phyloP scores from a whole-genome alignment of 2,797 vertebrate species.

The Neoniphon sammara region DNA sequence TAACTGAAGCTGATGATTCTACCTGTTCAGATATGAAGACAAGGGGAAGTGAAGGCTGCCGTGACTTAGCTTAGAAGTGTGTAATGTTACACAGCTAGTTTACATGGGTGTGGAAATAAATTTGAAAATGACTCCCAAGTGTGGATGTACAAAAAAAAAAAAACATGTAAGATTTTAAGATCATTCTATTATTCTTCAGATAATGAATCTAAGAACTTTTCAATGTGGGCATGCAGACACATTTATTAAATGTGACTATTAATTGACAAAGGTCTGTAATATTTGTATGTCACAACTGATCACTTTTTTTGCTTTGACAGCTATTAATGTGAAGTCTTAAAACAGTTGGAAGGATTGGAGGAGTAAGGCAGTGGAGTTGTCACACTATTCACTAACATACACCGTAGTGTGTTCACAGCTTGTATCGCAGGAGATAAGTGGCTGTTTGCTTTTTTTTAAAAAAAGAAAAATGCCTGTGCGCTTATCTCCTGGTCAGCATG shows the following conservation, averaged over 20 bases:
- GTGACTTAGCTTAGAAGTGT: conserved; percentile 66
- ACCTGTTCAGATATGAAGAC: conserved; percentile 67
- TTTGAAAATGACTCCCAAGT: conserved; percentile 65
- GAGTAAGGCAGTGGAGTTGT: conserved; percentile 56
- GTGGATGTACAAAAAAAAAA: conserved; percentile 69
- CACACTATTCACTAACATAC: conserved; percentile 53
- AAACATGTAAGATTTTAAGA: conserved; percentile 57
- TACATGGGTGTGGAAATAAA: conserved; percentile 74
- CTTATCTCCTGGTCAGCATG: conserved; percentile 40
- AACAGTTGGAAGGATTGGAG: conserved; percentile 24
- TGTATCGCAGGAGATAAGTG: conserved; percentile 43
- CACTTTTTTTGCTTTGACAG: conserved; percentile 60
- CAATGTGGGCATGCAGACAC: conserved; percentile 81
- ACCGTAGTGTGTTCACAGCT: conserved; percentile 53
- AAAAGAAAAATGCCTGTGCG: conserved; percentile 20
- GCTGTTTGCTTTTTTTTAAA: conserved; percentile 24
- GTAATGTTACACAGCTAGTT: conserved; percentile 68
- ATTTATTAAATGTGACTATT: conserved; percentile 78
- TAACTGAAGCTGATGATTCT: conserved; percentile 79
- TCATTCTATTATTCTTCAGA: conserved; percentile 76
- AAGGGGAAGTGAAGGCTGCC: conserved; percentile 60
- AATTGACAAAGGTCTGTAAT: conserved; percentile 79
- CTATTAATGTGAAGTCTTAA: conserved; percentile 60
- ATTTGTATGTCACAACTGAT: conserved; percentile 71
- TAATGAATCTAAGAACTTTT: conserved; percentile 75